These are phyloP conservation scores for Mirounga angustirostris DNA, from an alignment of 2,113 vertebrate species.

Conservation along the genomic window DNA sequence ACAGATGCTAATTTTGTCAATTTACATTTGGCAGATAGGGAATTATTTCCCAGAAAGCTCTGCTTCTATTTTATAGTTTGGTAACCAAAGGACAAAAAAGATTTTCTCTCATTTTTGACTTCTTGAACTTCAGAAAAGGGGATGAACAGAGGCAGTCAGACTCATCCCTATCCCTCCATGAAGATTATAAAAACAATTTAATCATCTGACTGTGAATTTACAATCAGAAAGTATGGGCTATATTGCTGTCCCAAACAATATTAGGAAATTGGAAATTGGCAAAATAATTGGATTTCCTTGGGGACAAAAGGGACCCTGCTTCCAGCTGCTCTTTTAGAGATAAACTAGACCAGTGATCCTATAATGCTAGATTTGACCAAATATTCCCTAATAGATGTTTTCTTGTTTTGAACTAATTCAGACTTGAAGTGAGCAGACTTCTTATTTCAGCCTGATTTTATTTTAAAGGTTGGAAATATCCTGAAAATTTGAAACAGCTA, in stretches of 20 bases:
- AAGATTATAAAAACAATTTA: neutral
- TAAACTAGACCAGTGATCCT: constrained; percentile 3
- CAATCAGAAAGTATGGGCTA: neutral
- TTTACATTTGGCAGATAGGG: neutral
- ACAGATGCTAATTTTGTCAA: neutral
- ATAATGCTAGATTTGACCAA: neutral
- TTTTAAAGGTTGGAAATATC: neutral
- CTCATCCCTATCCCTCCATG: neutral
- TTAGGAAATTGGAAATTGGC: neutral
- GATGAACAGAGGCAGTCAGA: neutral
- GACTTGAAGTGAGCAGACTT: neutral
- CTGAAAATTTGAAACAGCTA: neutral
- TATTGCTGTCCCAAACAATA: neutral
- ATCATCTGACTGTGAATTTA: neutral
- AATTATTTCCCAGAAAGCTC: neutral
- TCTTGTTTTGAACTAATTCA: constrained; percentile 43
- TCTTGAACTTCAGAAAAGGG: neutral
- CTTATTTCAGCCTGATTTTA: neutral
- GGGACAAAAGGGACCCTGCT: neutral
- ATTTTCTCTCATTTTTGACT: constrained; percentile 31
- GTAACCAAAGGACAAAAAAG: constrained; percentile 24
- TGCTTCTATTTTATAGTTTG: constrained; percentile 16
- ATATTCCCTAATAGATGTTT: neutral
- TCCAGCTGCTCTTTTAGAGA: neutral
- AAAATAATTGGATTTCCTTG: constrained; percentile 52